These are phyloP conservation scores for Heliothis peltigera DNA, from an alignment of 2,888 invertebrate genomes.

Conservation along the genomic window DNA sequence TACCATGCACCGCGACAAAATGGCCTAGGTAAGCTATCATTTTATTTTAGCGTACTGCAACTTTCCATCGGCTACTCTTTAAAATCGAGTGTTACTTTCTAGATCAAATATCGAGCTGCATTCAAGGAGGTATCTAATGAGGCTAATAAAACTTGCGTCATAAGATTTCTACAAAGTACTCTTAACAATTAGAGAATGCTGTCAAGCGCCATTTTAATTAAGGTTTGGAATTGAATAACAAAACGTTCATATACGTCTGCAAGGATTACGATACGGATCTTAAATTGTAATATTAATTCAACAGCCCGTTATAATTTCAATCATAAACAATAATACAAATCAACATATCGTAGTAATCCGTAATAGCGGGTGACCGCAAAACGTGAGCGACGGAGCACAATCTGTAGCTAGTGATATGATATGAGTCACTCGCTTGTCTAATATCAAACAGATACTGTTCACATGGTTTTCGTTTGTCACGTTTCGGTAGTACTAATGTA, in stretches of 20 bases:
- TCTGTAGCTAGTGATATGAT: constrained; percentile 60
- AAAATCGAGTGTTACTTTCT: constrained; percentile 43
- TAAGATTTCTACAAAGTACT: not conserved
- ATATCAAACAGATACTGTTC: constrained; percentile 28
- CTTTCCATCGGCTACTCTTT: constrained; percentile 44
- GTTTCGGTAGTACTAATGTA: constrained; percentile 2
- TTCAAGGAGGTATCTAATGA: constrained; percentile 15
- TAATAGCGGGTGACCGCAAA: constrained; percentile 70
- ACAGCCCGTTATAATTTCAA: constrained; percentile 67
- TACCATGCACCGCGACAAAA: constrained; percentile 11
- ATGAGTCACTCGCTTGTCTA: constrained; percentile 58
- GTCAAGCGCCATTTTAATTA: constrained; percentile 63
- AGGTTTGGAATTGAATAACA: constrained; percentile 46
- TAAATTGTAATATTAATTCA: constrained; percentile 72
- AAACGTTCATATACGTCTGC: constrained; percentile 56
- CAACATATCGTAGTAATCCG: constrained; percentile 67
- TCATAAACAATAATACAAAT: constrained; percentile 72
- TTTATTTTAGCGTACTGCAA: constrained; percentile 49
- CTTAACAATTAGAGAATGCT: constrained; percentile 44
- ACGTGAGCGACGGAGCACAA: constrained; percentile 68
- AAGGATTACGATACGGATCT: constrained; percentile 68
- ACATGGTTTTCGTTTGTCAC: constrained; percentile 13
- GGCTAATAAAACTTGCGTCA: constrained; percentile 27
- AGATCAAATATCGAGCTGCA: constrained; percentile 40
- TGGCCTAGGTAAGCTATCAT: constrained; percentile 46